A percentile compares a stretch with the other conserved stretches of the same genome.
These are phyloP conservation scores for Sylvicola cinctus DNA, from an alignment of 2,888 invertebrate species.

Conservation along the genomic window DNA sequence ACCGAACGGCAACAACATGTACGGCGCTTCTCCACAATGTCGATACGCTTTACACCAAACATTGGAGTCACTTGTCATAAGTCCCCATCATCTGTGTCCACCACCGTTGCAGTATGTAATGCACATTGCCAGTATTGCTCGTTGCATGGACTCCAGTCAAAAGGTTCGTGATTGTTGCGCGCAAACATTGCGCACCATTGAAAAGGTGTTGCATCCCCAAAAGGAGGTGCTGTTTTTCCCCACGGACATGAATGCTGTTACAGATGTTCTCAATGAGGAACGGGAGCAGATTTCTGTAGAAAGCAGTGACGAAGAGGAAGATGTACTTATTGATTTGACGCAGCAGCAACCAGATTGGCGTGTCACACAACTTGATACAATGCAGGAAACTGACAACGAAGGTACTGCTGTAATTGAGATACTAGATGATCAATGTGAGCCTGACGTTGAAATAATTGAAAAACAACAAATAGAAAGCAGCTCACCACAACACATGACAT, in stretches of 20 bases:
- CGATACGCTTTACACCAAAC: constrained; percentile 12
- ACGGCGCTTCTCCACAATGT: constrained; percentile 8
- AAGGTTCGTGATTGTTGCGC: constrained; percentile 10
- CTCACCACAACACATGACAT: too few species aligned
- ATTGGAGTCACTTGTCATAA: constrained; percentile 9
- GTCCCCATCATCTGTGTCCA: constrained; percentile 14
- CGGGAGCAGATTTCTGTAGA: not conserved
- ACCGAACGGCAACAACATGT: constrained; percentile 5
- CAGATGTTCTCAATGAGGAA: constrained; percentile 8
- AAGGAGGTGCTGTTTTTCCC: constrained; percentile 15
- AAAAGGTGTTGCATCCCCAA: constrained; percentile 16
- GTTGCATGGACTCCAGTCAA: constrained; percentile 10
- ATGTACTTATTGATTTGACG: too few species aligned
- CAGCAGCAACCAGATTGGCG: too few species aligned
- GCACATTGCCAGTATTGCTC: constrained; percentile 11
- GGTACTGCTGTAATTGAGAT: too few species aligned
- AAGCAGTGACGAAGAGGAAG: not conserved
- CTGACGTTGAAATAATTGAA: too few species aligned
- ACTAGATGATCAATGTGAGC: too few species aligned
- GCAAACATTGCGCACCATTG: constrained; percentile 10
- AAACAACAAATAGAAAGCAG: too few species aligned
- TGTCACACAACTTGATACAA: too few species aligned
- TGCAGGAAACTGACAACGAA: too few species aligned
- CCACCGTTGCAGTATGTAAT: constrained; percentile 14
- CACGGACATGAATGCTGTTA: constrained; percentile 11